Evolutionary conservation across 1,140 invertebrate genomes (phyloP), one percentile per base, ranked within the genome.

Genomic region (Microplitis mediator): DNA sequence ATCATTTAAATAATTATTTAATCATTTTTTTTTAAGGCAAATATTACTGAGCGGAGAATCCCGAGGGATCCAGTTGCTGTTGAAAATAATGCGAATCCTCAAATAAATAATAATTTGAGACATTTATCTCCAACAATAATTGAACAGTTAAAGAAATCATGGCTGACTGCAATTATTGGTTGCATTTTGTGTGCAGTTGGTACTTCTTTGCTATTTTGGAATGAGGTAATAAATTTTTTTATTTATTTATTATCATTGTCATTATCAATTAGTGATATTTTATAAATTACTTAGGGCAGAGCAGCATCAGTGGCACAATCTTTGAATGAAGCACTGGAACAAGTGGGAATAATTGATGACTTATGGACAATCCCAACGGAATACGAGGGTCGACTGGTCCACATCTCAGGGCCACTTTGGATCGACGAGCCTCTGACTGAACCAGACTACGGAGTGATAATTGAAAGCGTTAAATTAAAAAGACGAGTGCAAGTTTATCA

Each of bases 401-500:
- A 97, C 82, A 86, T 96, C 4, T 90, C 89, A 62, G 95, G 94
- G 0, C 87, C 89, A 16, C 84, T 97, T 14, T 82, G 89, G 23
- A 90, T 95, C 60, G 89, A 91, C n/a, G 94, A 95, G 81, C 93
- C 93, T 2, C 88, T 97, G 70, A 92, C 92, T 6, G 95, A 96
- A 82, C 91, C 91, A 14, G 91, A 93, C 72, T 95, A 95, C 82
- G 92, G 93, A 65, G 90, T 96, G 54, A 90, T 93, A 77, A 89
- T 95, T 4, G 88, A 91, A 66, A 91, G 93, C 16, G 91, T 94
- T 0, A 93, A 93, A 77, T 81, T 95, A 31, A 91, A 91, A 75
- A 90, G 93, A 60, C 88, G 92, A 74, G 94, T 95, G 0, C 95
- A 97, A 84, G 96, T 97, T 93, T 97, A 93, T 82, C 95, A 97